Conservation (phyloP, 2,888 invertebrate genomes). For the Lithophane semibrunnea region DNA sequence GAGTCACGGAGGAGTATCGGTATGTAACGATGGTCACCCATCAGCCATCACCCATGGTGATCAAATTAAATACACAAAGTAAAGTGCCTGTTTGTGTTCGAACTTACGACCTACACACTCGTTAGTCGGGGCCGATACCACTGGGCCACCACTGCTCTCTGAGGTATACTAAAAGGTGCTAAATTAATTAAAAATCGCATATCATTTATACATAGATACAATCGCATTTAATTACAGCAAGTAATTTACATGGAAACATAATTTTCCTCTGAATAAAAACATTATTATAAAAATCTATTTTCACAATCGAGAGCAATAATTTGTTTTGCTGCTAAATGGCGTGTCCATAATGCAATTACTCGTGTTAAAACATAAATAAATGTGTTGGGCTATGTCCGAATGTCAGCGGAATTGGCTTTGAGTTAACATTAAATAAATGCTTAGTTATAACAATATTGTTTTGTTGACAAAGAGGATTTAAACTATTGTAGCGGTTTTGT, state of each 20-base stretch:
- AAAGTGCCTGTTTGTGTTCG: too few relatives aligned
- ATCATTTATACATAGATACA: too few relatives aligned
- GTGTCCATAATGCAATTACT: slow-evolving; percentile 69
- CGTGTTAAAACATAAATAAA: slow-evolving; percentile 67
- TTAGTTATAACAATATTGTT: slow-evolving; percentile 23
- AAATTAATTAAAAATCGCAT: too few relatives aligned
- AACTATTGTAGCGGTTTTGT: background rate
- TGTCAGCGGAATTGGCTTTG: slow-evolving; percentile 35
- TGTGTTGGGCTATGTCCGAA: slow-evolving; percentile 33
- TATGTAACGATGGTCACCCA: too few relatives aligned
- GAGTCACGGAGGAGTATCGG: too few relatives aligned
- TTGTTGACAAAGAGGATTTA: slow-evolving; percentile 46
- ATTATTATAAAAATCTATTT: slow-evolving; percentile 31
- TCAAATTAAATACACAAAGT: too few relatives aligned
- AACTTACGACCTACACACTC: too few relatives aligned
- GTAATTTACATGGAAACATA: background rate
- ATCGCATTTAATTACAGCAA: too few relatives aligned
- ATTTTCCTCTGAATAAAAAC: background rate
- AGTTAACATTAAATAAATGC: slow-evolving; percentile 29
- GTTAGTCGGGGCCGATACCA: too few relatives aligned
- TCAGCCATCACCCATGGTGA: too few relatives aligned
- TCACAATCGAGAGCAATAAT: slow-evolving; percentile 34
- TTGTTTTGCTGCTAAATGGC: slow-evolving; percentile 60
- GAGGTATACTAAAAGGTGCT: too few relatives aligned
- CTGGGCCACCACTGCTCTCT: too few relatives aligned